Evolutionary conservation across 2,113 vertebrate species (phyloP).

Genomic region (Eidolon helvum): DNA sequence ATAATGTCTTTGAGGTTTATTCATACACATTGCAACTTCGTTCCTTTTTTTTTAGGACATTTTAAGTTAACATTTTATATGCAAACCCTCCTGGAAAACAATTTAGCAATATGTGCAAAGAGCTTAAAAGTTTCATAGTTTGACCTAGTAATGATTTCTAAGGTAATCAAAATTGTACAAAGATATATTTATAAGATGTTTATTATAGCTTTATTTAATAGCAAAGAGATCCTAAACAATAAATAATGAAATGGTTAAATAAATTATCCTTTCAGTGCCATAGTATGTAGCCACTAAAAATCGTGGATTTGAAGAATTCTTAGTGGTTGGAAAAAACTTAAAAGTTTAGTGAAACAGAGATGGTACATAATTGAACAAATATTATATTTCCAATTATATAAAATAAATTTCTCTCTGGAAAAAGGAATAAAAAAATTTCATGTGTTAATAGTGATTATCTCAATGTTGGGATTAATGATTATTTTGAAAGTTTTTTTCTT

Average conservation of each 20-base stretch:
- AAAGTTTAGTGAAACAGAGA: not conserved
- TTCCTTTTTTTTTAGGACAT: not conserved
- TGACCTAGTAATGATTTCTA: slow-evolving; percentile 39
- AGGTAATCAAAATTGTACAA: slow-evolving; percentile 6
- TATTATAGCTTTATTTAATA: slow-evolving; percentile 1
- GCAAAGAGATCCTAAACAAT: not conserved
- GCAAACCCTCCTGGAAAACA: not conserved
- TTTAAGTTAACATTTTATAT: slow-evolving; percentile 21
- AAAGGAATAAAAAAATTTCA: not conserved
- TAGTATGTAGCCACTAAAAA: not conserved
- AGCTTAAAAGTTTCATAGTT: not conserved
- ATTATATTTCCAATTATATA: not conserved
- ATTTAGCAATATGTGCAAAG: not conserved
- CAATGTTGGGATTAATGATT: not conserved
- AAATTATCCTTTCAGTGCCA: not conserved
- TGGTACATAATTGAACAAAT: not conserved
- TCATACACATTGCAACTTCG: not conserved
- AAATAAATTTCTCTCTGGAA: not conserved
- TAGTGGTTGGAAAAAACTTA: not conserved
- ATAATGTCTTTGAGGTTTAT: not conserved
- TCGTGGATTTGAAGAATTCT: slow-evolving; percentile 31
- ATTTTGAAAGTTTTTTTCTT: not conserved
- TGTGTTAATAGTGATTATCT: not conserved
- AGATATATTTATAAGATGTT: not conserved
- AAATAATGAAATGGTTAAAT: not conserved